Evolutionary conservation across 2,888 invertebrate species (phyloP).

Genomic region (Anthoptus insignis): DNA sequence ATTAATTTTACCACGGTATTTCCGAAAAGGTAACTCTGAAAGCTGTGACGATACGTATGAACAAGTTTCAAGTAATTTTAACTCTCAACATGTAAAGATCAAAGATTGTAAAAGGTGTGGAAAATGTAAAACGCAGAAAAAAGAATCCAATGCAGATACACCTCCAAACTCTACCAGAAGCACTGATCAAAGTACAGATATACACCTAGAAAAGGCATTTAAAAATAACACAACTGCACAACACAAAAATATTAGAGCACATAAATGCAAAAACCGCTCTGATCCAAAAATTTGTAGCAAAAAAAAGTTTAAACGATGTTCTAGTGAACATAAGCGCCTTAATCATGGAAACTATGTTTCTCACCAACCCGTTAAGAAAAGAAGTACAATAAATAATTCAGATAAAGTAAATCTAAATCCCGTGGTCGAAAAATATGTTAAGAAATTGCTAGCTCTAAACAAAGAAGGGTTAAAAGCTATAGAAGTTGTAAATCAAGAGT

Average conservation of each 20-base stretch:
- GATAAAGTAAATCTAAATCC: constrained; percentile 58
- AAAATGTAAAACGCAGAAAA: constrained; percentile 36
- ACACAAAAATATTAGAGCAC: constrained; percentile 47
- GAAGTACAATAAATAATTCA: constrained; percentile 27
- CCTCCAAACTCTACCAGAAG: constrained; percentile 66
- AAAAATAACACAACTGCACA: constrained; percentile 29
- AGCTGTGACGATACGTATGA: constrained; percentile 57
- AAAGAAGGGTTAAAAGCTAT: constrained; percentile 73
- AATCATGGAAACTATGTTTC: constrained; percentile 17
- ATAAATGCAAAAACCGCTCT: constrained; percentile 49
- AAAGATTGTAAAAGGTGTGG: constrained; percentile 54
- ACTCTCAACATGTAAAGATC: constrained; percentile 47
- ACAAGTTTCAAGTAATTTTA: constrained; percentile 47
- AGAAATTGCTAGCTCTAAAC: constrained; percentile 71
- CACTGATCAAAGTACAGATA: constrained; percentile 40
- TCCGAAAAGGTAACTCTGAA: constrained; percentile 57
- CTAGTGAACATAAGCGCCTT: constrained; percentile 14
- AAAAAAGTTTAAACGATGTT: constrained; percentile 36
- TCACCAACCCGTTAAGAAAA: constrained; percentile 15
- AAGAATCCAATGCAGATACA: constrained; percentile 50
- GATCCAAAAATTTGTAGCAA: constrained; percentile 38
- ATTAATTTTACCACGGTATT: constrained; percentile 68
- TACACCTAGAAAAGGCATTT: constrained; percentile 32
- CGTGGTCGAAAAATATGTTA: constrained; percentile 72
- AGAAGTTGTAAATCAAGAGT: constrained; percentile 76